A percentile compares a stretch with the other conserved stretches of the same genome.
phyloP scores from a whole-genome alignment of 1,140 invertebrate species.

The Antheraea mylitta region DNA sequence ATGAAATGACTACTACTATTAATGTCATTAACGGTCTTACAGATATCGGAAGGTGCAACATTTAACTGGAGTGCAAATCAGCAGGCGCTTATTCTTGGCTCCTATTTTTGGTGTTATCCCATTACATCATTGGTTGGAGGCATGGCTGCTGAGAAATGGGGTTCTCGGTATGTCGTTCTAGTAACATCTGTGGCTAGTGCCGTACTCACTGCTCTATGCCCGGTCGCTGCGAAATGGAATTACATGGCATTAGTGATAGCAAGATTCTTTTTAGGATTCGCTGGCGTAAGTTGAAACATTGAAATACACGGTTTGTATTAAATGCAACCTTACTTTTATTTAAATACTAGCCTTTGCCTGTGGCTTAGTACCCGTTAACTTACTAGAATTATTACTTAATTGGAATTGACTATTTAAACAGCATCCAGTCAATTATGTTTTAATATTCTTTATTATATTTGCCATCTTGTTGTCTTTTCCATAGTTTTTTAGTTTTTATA shows the following conservation, averaged over 20 bases:
- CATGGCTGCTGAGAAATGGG: slow-evolving; percentile 86
- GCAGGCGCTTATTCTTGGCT: slow-evolving; percentile 83
- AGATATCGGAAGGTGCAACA: slow-evolving; percentile 36
- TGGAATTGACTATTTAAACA: no score
- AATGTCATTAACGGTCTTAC: slow-evolving; percentile 5
- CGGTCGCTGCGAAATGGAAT: slow-evolving; percentile 81
- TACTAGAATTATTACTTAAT: no score
- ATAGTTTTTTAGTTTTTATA: no score
- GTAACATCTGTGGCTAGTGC: slow-evolving; percentile 82
- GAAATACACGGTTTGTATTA: neutral
- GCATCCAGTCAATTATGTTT: no score
- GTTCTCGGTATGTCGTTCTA: slow-evolving; percentile 86
- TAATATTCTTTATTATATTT: no score
- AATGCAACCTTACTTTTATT: no score
- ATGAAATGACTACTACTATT: no score
- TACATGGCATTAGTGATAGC: slow-evolving; percentile 81
- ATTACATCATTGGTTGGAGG: slow-evolving; percentile 83
- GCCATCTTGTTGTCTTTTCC: no score
- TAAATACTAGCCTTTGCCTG: no score
- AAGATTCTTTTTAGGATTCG: slow-evolving; percentile 83
- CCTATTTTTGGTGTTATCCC: slow-evolving; percentile 84
- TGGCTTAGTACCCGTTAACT: no score
- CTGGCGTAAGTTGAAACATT: slow-evolving; percentile 78
- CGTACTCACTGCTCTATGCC: slow-evolving; percentile 85
- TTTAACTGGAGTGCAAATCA: slow-evolving; percentile 81